A percentile compares a stretch with the other conserved stretches of the same genome.
Conservation (phyloP, 2,113 vertebrate genomes). For the Pituophis catenifer region DNA sequence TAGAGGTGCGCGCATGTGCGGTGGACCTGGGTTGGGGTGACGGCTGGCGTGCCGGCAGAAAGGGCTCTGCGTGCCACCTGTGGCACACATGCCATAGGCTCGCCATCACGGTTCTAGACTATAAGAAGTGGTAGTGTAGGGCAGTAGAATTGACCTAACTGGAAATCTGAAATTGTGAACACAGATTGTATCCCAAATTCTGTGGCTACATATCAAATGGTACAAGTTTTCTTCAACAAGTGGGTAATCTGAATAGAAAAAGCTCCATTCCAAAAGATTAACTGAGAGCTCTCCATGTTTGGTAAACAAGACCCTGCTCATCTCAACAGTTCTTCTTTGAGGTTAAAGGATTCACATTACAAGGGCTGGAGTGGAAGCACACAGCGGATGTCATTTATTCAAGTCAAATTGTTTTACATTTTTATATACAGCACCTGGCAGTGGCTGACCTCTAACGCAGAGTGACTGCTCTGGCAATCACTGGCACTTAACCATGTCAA, state of each 20-base stretch:
- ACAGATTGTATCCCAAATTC: not conserved
- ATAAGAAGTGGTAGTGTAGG: not conserved
- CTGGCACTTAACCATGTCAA: slow-evolving; percentile 1
- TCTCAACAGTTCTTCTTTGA: not conserved
- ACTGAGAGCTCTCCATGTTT: not conserved
- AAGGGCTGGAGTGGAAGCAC: not conserved
- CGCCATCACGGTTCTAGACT: not conserved
- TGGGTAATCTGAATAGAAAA: not conserved
- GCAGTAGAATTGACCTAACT: not conserved
- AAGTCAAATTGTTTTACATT: not conserved
- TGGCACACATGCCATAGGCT: too few relatives aligned
- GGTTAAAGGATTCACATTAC: not conserved
- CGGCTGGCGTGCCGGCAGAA: too few relatives aligned
- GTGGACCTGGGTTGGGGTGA: too few relatives aligned
- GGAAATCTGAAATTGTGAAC: not conserved
- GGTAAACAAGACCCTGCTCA: not conserved
- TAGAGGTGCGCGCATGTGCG: too few relatives aligned
- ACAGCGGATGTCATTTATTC: not conserved
- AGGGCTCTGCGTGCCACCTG: too few relatives aligned
- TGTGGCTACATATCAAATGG: not conserved
- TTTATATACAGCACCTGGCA: not conserved
- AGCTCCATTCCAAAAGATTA: not conserved
- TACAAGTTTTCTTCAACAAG: not conserved
- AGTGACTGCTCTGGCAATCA: not conserved
- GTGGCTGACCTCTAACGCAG: not conserved